Evolutionary conservation across 2,888 invertebrate genomes (phyloP), one percentile per base, ranked within the genome.

Genomic region (Conops quadrifasciatus): DNA sequence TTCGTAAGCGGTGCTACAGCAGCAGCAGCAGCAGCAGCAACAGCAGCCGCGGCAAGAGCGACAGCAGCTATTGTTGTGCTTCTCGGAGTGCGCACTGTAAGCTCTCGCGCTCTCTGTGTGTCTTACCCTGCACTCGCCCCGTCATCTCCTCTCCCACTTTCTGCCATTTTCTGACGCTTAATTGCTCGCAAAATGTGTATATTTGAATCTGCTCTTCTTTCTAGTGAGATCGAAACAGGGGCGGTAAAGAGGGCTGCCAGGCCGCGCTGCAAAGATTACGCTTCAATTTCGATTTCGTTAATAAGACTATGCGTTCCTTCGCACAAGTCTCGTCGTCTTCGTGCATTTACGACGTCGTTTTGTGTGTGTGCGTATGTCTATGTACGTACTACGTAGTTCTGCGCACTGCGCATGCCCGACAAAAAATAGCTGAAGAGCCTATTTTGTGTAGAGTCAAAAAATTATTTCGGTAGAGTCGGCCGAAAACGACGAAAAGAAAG

Each of bases 271-370:
- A 47, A 59, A 60, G 51, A 68, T 68, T 68, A 62, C 68, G 62
- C 62, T 68, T 68, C 51, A 68, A 68, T 68, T 68, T 68, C 68
- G 68, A 30, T 68, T 68, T 68, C 68, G 58, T 45, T 51, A 15
- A 60, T 67, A 67, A 43, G 36, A 26, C 36, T 36, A 36, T 36
- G 36, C 36, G 36, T 36, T 4, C 5, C 36, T 36, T 43, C 24
- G 26, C 36, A 21, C 3, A 16, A n/a, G 53, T 53, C 16, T 45
- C 11, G 24, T n/a, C 21, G 16, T 59, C 45, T 24, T 24, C 47
- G 59, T 51, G 51, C 45, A 43, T 30, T 28, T 36, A 53, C 53
- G 36, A 36, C 9, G 36, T 36, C 36, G 36, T 7, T 36, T 36
- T 58, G 24, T 36, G 45, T 58, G 67, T 47, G 47, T 30, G 67